Percentiles rank a stretch among this genome's conserved stretches.
These are phyloP conservation scores for Lamprologus sp. DNA, from an alignment of 2,113 vertebrate genomes.

Conservation along the genomic window DNA sequence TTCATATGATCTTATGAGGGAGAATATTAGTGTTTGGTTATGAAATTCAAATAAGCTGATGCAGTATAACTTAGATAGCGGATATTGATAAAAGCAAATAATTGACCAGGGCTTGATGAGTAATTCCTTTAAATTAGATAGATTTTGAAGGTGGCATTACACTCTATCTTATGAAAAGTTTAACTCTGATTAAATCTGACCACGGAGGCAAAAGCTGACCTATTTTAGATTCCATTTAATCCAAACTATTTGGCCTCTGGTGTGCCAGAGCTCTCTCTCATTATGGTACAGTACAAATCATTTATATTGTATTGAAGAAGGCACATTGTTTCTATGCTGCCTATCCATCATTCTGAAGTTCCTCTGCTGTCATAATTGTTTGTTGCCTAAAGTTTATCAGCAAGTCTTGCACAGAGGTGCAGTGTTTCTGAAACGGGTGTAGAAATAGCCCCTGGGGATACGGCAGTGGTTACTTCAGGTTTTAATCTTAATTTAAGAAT, in stretches of 20 bases:
- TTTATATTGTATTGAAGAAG: conserved; percentile 12
- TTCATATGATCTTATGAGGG: conserved; percentile 47
- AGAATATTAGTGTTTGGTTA: conserved; percentile 65
- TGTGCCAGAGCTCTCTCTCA: neutral
- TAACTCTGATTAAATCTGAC: conserved; percentile 33
- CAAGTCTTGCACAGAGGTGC: neutral
- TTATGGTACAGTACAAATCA: conserved; percentile 10
- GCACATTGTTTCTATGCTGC: neutral
- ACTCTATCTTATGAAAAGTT: conserved; percentile 27
- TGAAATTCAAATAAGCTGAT: conserved; percentile 65
- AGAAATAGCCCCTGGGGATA: neutral
- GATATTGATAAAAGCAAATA: conserved; percentile 59
- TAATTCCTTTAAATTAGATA: conserved; percentile 4
- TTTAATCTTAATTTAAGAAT: neutral
- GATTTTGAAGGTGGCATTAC: conserved; percentile 36
- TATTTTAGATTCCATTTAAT: conserved; percentile 4
- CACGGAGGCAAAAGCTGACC: neutral
- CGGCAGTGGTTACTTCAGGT: neutral
- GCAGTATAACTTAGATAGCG: conserved; percentile 20
- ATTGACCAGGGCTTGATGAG: conserved; percentile 33
- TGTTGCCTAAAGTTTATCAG: neutral
- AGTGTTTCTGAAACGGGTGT: neutral
- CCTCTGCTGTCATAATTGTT: neutral
- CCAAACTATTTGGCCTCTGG: conserved; percentile 4
- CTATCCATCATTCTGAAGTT: conserved; percentile 9